Conservation (phyloP, 2,888 invertebrate genomes). For the Galeopsomyia nigrocyanea region DNA sequence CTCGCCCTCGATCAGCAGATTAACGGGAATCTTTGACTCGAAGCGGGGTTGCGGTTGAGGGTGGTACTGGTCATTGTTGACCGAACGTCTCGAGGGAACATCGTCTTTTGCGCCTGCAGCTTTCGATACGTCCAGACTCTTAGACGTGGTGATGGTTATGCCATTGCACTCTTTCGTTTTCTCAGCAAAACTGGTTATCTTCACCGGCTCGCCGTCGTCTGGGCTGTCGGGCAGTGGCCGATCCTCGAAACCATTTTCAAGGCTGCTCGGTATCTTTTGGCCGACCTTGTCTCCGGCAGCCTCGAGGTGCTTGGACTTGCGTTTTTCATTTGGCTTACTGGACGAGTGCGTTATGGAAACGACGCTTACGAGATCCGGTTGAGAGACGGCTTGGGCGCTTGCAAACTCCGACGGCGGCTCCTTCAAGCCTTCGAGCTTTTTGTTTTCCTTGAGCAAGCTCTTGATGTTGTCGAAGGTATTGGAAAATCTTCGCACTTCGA, state of each 20-base stretch:
- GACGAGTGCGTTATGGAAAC: slow-evolving; percentile 51
- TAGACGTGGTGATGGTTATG: slow-evolving; percentile 53
- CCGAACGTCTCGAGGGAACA: slow-evolving; percentile 45
- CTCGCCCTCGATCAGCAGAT: slow-evolving; percentile 65
- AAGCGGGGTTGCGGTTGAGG: slow-evolving; percentile 40
- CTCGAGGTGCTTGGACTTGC: slow-evolving; percentile 21
- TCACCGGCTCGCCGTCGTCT: slow-evolving; percentile 2
- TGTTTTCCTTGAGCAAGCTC: slow-evolving; percentile 80
- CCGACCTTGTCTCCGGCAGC: background rate
- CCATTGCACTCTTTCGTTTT: slow-evolving; percentile 58
- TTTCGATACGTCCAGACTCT: slow-evolving; percentile 56
- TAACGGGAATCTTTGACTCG: slow-evolving; percentile 64
- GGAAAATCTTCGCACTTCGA: slow-evolving; percentile 73
- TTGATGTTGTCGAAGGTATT: slow-evolving; percentile 84
- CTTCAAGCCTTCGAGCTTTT: slow-evolving; percentile 70
- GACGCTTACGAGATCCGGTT: slow-evolving; percentile 77
- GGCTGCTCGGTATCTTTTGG: background rate
- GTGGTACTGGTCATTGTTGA: slow-evolving; percentile 45
- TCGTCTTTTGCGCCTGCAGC: slow-evolving; percentile 49
- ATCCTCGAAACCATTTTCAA: background rate
- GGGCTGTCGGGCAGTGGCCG: background rate
- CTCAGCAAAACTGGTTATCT: slow-evolving; percentile 49
- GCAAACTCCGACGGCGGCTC: slow-evolving; percentile 73
- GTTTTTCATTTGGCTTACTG: slow-evolving; percentile 4
- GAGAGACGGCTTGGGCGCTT: slow-evolving; percentile 69